A percentile compares a stretch with the other conserved stretches of the same genome.
phyloP scores from a whole-genome alignment of 1,140 invertebrate species.

The Steinernema feltiae region DNA sequence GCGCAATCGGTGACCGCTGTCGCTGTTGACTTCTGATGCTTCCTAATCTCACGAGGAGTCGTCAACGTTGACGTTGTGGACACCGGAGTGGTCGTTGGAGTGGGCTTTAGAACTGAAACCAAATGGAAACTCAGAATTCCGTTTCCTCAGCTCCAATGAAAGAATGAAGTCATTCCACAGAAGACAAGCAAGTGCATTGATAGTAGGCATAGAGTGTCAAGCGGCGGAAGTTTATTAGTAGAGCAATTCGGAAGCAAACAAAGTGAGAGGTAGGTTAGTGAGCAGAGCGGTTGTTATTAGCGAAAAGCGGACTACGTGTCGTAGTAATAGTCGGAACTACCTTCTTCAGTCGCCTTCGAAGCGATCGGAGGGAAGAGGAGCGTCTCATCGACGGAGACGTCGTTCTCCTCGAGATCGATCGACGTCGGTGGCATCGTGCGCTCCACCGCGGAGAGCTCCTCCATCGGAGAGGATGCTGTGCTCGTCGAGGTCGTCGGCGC shows the following conservation, averaged over 20 bases:
- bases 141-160: not conserved
- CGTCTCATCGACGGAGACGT: not conserved
- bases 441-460: not conserved
- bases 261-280: not conserved
- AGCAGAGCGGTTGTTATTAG: not conserved
- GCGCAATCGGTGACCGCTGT: not conserved
- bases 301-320: not conserved
- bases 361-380: slow-evolving; percentile 10
- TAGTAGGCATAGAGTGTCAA: too few relatives aligned
- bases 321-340: slow-evolving; percentile 12
- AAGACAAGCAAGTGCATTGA: not conserved
- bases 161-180: not conserved
- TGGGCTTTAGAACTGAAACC: not conserved
- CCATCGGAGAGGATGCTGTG: not conserved
- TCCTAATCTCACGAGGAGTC: not conserved
- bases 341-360: not conserved
- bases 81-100: not conserved
- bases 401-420: slow-evolving; percentile 7
- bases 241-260: not conserved
- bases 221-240: not conserved
- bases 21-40: not conserved
- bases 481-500: not conserved
- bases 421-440: not conserved
- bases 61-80: not conserved
- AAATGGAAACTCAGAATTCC: not conserved